Evolutionary conservation across 2,888 invertebrate genomes (phyloP).

Genomic region (Drosophila gaucha): DNA sequence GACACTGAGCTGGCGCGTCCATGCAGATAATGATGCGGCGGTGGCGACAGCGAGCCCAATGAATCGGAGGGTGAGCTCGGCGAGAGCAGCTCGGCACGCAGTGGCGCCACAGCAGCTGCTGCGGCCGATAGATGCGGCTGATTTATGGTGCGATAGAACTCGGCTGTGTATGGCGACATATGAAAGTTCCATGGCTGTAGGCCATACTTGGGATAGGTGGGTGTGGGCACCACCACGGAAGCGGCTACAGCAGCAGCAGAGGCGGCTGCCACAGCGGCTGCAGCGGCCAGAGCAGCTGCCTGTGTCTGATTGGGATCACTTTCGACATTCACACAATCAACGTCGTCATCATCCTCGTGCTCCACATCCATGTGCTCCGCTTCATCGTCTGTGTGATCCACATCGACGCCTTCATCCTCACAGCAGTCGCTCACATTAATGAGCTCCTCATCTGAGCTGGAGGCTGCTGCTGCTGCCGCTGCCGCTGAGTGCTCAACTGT

Average conservation of each 20-base stretch:
- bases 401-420: conserved; percentile 82
- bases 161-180: conserved; percentile 83
- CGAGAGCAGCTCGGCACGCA: conserved; percentile 82
- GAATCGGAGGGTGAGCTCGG: conserved; percentile 84
- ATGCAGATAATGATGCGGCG: conserved; percentile 83
- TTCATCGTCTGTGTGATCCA: conserved; percentile 79
- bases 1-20: conserved; percentile 84
- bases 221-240: conserved; percentile 85
- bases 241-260: conserved; percentile 85
- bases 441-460: conserved; percentile 58
- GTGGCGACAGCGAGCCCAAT: conserved; percentile 83
- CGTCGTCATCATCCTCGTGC: conserved; percentile 79
- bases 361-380: conserved; percentile 59
- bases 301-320: conserved; percentile 78
- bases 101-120: conserved; percentile 76
- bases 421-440: conserved; percentile 82
- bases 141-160: conserved; percentile 84
- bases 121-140: conserved; percentile 78
- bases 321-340: conserved; percentile 79
- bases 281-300: conserved; percentile 72
- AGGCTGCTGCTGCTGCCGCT: conserved; percentile 85
- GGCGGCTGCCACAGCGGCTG: conserved; percentile 78
- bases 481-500: conserved; percentile 11
- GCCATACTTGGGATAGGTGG: conserved; percentile 84
- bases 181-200: conserved; percentile 84